Conservation (phyloP, 2,888 invertebrate genomes). For the Xylota sylvarum region DNA sequence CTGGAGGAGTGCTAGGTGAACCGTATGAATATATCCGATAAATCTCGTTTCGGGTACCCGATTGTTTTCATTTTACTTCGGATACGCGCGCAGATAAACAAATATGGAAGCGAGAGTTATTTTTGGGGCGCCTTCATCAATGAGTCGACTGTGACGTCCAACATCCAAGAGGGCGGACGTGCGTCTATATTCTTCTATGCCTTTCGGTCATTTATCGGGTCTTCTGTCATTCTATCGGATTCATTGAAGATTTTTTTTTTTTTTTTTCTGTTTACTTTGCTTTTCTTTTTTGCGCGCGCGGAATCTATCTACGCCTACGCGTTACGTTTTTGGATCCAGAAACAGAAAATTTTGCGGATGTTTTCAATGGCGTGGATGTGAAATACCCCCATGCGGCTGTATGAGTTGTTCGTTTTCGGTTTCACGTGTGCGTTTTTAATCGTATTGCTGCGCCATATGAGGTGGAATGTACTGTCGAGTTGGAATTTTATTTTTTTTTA, state of each 20-base stretch:
- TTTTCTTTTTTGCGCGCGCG: slow-evolving; percentile 1
- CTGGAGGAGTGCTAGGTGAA: slow-evolving; percentile 4
- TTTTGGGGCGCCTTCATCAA: slow-evolving; percentile 46
- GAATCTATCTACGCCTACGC: slow-evolving; percentile 28
- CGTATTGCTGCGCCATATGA: slow-evolving; percentile 5
- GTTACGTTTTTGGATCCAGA: slow-evolving; percentile 24
- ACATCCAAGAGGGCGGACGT: slow-evolving; percentile 7
- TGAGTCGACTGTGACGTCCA: slow-evolving; percentile 38
- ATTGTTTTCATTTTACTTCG: slow-evolving; percentile 27
- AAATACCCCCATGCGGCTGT: slow-evolving; percentile 11
- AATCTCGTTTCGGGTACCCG: slow-evolving; percentile 31
- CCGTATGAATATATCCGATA: slow-evolving; percentile 21
- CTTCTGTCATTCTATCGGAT: slow-evolving; percentile 40
- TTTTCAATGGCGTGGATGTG: slow-evolving; percentile 17
- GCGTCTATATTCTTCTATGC: neutral
- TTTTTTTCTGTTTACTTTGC: neutral
- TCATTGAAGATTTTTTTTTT: slow-evolving; percentile 51
- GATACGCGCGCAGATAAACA: slow-evolving; percentile 59
- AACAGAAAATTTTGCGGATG: slow-evolving; percentile 20
- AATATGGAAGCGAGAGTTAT: slow-evolving; percentile 57
- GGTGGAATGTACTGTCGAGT: neutral
- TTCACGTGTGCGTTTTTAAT: slow-evolving; percentile 24
- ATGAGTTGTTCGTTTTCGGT: slow-evolving; percentile 4
- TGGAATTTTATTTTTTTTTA: neutral
- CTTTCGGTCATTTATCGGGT: slow-evolving; percentile 31